Evolutionary conservation across 1,140 invertebrate species (phyloP), one percentile per base, ranked within the genome.

Genomic region (Apocrypta bakeri): DNA sequence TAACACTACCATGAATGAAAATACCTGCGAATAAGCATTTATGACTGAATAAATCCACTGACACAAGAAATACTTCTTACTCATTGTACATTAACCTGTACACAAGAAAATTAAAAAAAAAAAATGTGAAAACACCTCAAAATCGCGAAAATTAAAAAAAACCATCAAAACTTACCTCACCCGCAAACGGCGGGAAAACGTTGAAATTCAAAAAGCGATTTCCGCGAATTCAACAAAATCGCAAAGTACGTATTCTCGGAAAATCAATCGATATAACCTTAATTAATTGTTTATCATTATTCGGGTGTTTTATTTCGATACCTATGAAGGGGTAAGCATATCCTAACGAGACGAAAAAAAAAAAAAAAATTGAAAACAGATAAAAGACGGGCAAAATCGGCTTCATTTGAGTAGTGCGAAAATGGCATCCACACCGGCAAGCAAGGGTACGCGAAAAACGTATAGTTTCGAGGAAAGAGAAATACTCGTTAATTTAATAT

Each of bases 401-500:
- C 81, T 82, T 78, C 61, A 40, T 68, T 75, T 61, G 27, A 25
- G 1, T 29, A 77, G 74, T 71, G 48, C 68, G 74, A 87, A 88
- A 88, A 88, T 88, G 87, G 87, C 88, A 69, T 84, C 86, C 69
- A 40, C 80, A 17, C 85, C 84, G 75, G 31, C 86, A 71, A 85
- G 33, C 64, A 83, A 88, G 68, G 85, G 86, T 12, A 89, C 88
- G 1, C 84, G 88, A 25, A 89, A 89, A 83, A 88, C 87, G n/a
- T 89, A 89, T 61, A 89, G 88, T 63, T 88, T 88, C 25, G 88
- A 88, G 29, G 88, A 89, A 17, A 74, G 87, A 11, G 86, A 87
- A 31, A 85, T 89, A 24, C 27, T 89, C 21, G 87, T 89, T 48
- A 85, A 84, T 12, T 27, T 89, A 66, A 88, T 89, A 71, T 87